Percentiles rank a stretch among this genome's conserved stretches.
These are phyloP conservation scores for Pterocles gutturalis DNA, from an alignment of 2,113 vertebrate genomes.

Conservation along the genomic window DNA sequence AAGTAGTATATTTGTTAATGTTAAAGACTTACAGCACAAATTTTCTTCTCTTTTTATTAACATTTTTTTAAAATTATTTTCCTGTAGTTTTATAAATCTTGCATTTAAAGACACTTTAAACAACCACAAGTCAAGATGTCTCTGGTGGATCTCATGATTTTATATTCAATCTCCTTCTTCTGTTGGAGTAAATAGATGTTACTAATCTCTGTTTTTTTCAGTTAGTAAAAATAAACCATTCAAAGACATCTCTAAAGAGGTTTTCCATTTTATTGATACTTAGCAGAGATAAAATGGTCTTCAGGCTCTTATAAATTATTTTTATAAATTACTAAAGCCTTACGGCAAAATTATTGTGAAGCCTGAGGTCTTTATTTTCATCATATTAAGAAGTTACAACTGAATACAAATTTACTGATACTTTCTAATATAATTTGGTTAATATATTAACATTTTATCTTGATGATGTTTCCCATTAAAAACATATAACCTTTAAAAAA, in stretches of 20 bases:
- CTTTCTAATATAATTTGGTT: background rate
- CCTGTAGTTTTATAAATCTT: background rate
- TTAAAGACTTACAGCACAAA: background rate
- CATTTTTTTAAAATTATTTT: background rate
- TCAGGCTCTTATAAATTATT: background rate
- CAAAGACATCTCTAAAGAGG: slow-evolving; percentile 4
- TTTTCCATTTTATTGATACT: slow-evolving; percentile 3
- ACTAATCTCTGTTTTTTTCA: slow-evolving; percentile 41
- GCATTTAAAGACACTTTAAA: background rate
- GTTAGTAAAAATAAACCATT: slow-evolving; percentile 31
- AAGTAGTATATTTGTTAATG: background rate
- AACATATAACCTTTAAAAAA: background rate
- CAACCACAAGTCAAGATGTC: background rate
- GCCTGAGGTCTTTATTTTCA: background rate
- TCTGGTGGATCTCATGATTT: background rate
- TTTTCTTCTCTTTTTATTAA: background rate
- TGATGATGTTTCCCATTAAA: background rate
- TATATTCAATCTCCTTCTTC: background rate
- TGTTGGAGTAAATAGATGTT: background rate
- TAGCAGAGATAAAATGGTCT: background rate
- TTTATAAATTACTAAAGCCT: background rate
- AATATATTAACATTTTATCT: background rate
- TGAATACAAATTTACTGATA: background rate
- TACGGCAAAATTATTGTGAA: background rate
- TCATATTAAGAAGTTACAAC: background rate